Percentiles rank a stretch among this genome's conserved stretches.
These are phyloP conservation scores for Rhinophrynus dorsalis DNA, from an alignment of 2,797 vertebrate genomes.

Conservation along the genomic window DNA sequence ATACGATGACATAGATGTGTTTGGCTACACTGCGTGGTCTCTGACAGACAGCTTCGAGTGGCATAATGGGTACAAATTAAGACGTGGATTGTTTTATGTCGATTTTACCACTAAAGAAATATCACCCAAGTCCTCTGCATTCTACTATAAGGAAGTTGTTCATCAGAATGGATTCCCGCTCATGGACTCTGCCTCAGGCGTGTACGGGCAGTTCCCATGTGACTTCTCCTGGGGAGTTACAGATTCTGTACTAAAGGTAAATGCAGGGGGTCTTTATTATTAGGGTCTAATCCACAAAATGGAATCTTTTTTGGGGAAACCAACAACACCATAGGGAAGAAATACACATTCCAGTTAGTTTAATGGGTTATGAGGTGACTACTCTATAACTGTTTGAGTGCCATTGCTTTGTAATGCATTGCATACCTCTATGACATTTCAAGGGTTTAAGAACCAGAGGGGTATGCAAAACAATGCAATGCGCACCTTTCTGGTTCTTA, in stretches of 20 bases:
- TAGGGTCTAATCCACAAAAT: too few species aligned
- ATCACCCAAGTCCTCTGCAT: conserved; percentile 85
- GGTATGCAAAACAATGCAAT: too few species aligned
- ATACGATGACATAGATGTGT: conserved; percentile 79
- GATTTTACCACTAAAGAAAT: conserved; percentile 81
- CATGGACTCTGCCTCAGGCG: conserved; percentile 56
- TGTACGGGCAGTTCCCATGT: conserved; percentile 82
- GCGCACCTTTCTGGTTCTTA: too few species aligned
- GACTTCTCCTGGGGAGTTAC: conserved; percentile 91
- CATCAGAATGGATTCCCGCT: conserved; percentile 80
- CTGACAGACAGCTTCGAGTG: conserved; percentile 94
- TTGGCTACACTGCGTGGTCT: conserved; percentile 92
- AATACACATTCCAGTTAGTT: too few species aligned
- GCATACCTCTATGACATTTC: too few species aligned
- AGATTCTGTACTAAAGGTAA: conserved; percentile 87
- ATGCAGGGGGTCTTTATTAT: too few species aligned
- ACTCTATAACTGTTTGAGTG: too few species aligned
- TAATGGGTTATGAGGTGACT: too few species aligned
- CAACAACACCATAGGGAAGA: too few species aligned
- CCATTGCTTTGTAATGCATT: too few species aligned
- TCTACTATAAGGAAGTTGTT: conserved; percentile 83
- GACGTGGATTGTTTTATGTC: conserved; percentile 88
- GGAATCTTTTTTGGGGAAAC: too few species aligned
- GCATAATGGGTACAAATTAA: conserved; percentile 79
- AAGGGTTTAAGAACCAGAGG: too few species aligned